phyloP scores from a whole-genome alignment of 1,140 invertebrate species.

The Stegodyphus dumicola region DNA sequence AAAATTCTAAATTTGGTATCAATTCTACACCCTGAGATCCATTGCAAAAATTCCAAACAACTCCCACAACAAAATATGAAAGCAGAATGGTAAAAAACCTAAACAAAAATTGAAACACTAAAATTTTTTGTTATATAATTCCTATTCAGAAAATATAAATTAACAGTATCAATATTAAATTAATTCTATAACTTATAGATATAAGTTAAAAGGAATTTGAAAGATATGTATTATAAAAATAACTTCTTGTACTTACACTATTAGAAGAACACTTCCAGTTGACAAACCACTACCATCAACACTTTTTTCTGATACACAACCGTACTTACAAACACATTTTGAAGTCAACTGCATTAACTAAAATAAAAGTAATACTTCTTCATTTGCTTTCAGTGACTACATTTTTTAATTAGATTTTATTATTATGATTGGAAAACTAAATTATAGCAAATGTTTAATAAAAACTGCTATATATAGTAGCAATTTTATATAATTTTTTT shows the following conservation, averaged over 20 bases:
- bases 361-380: not conserved
- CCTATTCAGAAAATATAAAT: not conserved
- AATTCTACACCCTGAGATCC: conserved; percentile 49
- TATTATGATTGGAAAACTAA: too few species aligned
- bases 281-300: conserved; percentile 23
- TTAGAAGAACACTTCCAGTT: conserved; percentile 35
- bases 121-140: not conserved
- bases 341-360: conserved; percentile 15
- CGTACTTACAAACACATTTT: conserved; percentile 36
- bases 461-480: too few species aligned
- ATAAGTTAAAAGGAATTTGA: too few species aligned
- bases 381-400: too few species aligned
- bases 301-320: not conserved
- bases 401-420: too few species aligned
- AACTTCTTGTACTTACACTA: conserved; percentile 23
- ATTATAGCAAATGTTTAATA: too few species aligned
- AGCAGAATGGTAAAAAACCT: conserved; percentile 51
- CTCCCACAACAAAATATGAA: conserved; percentile 38
- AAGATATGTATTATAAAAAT: not conserved
- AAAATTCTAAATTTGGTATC: conserved; percentile 58
- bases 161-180: not conserved
- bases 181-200: too few species aligned
- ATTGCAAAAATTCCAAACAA: conserved; percentile 54
- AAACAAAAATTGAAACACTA: not conserved
- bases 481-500: too few species aligned